phyloP scores from a whole-genome alignment of 2,797 vertebrate genomes.

The Pitangus sulphuratus region DNA sequence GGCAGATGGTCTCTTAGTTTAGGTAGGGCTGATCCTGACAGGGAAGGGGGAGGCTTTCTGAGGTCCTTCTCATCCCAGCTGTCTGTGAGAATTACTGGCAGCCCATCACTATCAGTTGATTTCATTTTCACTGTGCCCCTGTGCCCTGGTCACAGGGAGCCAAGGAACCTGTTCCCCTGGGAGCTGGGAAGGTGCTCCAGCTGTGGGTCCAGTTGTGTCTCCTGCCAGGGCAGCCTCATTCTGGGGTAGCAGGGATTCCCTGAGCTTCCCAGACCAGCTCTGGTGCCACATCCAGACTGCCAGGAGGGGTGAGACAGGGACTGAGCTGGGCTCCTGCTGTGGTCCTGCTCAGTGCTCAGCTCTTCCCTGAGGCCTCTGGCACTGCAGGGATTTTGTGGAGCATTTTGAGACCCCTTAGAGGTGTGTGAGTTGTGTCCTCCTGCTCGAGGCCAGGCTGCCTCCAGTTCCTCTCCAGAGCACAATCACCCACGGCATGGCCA shows the following conservation, averaged over 20 bases:
- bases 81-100: neutral
- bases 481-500: neutral
- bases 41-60: neutral
- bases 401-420: neutral
- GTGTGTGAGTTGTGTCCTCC: neutral
- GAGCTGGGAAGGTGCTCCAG: neutral
- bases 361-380: neutral
- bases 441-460: neutral
- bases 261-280: neutral
- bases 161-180: accelerated
- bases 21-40: neutral
- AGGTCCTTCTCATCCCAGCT: constrained; percentile 8
- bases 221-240: accelerated
- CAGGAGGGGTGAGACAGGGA: neutral
- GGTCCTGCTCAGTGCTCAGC: neutral
- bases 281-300: neutral
- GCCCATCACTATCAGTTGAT: neutral
- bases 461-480: neutral
- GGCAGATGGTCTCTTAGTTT: constrained; percentile 1
- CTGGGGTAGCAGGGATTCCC: neutral
- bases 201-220: neutral
- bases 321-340: neutral
- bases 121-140: neutral
- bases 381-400: neutral
- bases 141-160: neutral